Evolutionary conservation across 1,140 invertebrate species (phyloP), one percentile per base, ranked within the genome.

Genomic region (Rhysida immarginata): DNA sequence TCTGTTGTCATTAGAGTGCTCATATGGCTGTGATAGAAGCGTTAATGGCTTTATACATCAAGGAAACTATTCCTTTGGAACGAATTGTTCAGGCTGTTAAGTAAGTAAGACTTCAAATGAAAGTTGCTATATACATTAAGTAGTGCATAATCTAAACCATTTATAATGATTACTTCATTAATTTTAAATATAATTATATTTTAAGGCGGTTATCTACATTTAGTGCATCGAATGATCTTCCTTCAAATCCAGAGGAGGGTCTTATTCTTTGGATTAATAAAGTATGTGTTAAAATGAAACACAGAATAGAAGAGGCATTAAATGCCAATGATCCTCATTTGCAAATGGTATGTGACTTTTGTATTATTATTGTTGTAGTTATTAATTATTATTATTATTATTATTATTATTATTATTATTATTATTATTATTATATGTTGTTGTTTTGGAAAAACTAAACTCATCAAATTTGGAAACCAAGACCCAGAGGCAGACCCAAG

Each of bases 21-120:
- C 95, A 99, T 74, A 84, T 97, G 81, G 81, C 87, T 69, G 85
- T 99, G 71, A 94, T 96, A 73, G 93, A 98, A 77, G 87, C 88
- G 61, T 77, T 98, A 68, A 97, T 99, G 93, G 78, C 81, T 63
- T 78, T 97, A 59, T 96, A 96, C 74, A 84, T 91, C 60, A 85
- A 87, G 65, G 90, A 96, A 74, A 85, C 95, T 56, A 84, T 94
- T 58, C 91, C 87, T 20, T 77, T 84, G 35, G 92, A 96, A 62
- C 78, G 87, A 52, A 84, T 96, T 26, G 77, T 84, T 24, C 81
- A 88, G 55, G 88, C 92, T 50, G 84, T 94, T 53, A 71, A 68
- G 75, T 77, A 64, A 64, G 65, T 61, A 18, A n/a, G n/a, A n/a
- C n/a, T n/a, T n/a, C n/a, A n/a, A n/a, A n/a, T n/a, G n/a, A n/a